Evolutionary conservation across 2,888 invertebrate genomes (phyloP).

Genomic region (Trissonchulus sp.): DNA sequence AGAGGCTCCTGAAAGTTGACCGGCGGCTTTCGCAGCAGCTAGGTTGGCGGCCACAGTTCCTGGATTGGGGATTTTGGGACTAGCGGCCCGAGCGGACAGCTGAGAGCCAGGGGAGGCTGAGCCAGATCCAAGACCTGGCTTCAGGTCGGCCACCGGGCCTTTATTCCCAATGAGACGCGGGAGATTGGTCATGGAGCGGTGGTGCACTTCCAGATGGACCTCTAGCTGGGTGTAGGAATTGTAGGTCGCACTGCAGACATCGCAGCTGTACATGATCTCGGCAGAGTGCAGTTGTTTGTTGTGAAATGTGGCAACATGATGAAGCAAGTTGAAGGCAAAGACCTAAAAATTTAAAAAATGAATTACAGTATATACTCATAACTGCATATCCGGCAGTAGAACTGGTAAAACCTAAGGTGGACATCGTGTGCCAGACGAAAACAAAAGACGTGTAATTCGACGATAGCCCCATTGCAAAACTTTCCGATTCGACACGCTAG

Average conservation of each 20-base stretch:
- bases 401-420: no score
- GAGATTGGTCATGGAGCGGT: background rate
- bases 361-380: no score
- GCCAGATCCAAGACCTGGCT: background rate
- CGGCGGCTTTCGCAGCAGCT: background rate
- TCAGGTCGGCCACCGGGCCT: no score
- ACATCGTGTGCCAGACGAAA: no score
- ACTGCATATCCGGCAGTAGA: no score
- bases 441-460: no score
- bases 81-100: background rate
- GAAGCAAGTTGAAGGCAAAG: constrained; percentile 51
- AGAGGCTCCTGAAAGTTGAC: background rate
- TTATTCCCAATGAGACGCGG: no score
- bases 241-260: constrained; percentile 37
- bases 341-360: constrained; percentile 40
- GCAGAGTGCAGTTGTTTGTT: constrained; percentile 46
- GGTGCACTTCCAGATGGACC: constrained; percentile 42
- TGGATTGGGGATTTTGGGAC: background rate
- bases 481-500: no score
- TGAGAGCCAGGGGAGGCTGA: background rate
- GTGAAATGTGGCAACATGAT: constrained; percentile 49
- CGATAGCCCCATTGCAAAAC: no score
- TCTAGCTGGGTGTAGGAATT: constrained; percentile 40
- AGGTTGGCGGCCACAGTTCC: background rate
- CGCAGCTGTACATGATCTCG: constrained; percentile 48